Evolutionary conservation across 2,797 vertebrate genomes (phyloP), one percentile per base, ranked within the genome.

Genomic region (Harpagifer antarcticus): DNA sequence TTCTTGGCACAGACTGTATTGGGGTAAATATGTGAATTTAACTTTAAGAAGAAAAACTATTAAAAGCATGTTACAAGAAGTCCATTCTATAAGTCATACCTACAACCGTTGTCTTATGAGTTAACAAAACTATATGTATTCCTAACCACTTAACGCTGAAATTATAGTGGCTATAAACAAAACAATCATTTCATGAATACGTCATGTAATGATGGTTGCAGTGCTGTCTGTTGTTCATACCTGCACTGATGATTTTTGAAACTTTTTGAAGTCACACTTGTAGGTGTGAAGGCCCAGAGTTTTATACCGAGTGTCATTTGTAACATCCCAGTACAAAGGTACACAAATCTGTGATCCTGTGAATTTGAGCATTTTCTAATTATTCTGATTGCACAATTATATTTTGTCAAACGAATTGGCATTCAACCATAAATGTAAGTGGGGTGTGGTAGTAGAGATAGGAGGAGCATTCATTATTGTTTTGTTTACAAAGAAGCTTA

Each of bases 391-490:
- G 5, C 11, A 33, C 5, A 2, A 4, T 45, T 27, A 19, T 4
- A 31, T 19, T 19, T 27, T 15, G 0, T 31, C 11, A 11, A 0
- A 42, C 23, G 4, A 63, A 16, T 63, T 52, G 50, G 9, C 7
- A 23, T 33, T 6, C 6, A n/a, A 27, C 19, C 31, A 27, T 42
- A 23, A 43, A 47, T 9, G 3, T 12, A 3, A 9, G 5, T 9
- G 27, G 20, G 7, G 40, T 63, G 17, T 5, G 14, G 62, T 50
- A 2, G 23, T 27, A 27, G 7, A 52, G 31, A 45, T 50, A 84
- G 81, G 82, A 86, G 76, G 74, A 47, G 78, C 72, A 8, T 69
- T 60, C 42, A 15, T 20, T 27, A 64, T 47, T 15, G 4, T 59
- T 78, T 61, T 52, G 11, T 64, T 56, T 7, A 42, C 57, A 20